Percentiles rank a stretch among this genome's conserved stretches.
These are phyloP conservation scores for Cebus imitator DNA, from an alignment of 2,113 vertebrate genomes.

Conservation along the genomic window DNA sequence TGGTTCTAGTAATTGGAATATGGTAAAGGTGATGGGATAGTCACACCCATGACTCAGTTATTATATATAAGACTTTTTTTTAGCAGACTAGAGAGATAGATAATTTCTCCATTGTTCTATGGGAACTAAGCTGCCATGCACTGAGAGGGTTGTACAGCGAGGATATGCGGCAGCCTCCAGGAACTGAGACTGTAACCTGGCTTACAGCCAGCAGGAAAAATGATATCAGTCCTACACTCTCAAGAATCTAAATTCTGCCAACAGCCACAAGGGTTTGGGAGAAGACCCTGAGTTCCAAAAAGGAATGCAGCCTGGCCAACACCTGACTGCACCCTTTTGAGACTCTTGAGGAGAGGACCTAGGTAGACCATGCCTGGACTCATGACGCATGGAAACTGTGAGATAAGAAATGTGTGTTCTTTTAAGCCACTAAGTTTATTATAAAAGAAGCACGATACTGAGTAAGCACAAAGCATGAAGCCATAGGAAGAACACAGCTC, in stretches of 20 bases:
- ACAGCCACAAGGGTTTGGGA: neutral
- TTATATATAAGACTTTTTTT: neutral
- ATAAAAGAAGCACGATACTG: neutral
- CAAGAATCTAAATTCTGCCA: neutral
- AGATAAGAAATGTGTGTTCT: neutral
- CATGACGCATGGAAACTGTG: neutral
- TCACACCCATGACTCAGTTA: neutral
- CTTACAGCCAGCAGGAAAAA: neutral
- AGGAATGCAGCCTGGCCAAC: neutral
- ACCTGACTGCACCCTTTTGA: neutral
- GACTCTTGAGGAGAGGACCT: neutral
- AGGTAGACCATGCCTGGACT: neutral
- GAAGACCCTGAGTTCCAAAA: neutral
- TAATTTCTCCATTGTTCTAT: neutral
- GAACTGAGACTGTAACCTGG: neutral
- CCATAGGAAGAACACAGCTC: neutral
- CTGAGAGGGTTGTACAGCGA: neutral
- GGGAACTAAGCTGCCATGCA: neutral
- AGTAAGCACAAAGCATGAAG: neutral
- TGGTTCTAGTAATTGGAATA: neutral
- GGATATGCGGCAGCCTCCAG: neutral
- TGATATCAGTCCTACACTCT: neutral
- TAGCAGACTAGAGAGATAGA: neutral
- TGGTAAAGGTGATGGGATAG: neutral
- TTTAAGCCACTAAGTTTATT: neutral